A percentile compares a stretch with the other conserved stretches of the same genome.
phyloP scores from a whole-genome alignment of 1,140 invertebrate species.

The Chironomus tepperi region DNA sequence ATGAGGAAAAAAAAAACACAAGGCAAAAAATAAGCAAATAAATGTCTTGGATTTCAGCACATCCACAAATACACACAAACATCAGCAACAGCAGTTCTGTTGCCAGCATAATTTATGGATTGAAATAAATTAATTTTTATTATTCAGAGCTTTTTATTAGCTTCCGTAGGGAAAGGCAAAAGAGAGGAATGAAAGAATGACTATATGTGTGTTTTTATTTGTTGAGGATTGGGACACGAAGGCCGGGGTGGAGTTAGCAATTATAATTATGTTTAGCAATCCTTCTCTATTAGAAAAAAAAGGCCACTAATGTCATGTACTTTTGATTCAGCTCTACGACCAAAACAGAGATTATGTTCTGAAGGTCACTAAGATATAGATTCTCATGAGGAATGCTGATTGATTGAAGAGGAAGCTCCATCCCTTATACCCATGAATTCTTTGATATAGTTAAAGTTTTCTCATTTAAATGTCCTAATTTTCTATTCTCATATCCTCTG shows the following conservation, averaged over 20 bases:
- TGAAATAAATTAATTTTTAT: slow-evolving; percentile 15
- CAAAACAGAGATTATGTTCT: too few species aligned
- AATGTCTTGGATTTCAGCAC: neutral
- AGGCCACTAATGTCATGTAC: too few species aligned
- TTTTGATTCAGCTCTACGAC: too few species aligned
- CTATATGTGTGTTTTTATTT: too few species aligned
- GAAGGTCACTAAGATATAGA: too few species aligned
- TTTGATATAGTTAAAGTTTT: too few species aligned
- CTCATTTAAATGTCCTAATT: too few species aligned
- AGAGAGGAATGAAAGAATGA: neutral
- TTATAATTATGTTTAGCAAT: neutral
- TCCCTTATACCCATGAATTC: too few species aligned
- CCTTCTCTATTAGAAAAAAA: too few species aligned
- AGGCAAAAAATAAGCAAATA: neutral
- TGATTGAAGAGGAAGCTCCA: too few species aligned
- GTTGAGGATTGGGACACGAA: neutral
- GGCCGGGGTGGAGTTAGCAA: neutral
- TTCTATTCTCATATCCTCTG: too few species aligned
- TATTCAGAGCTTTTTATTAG: slow-evolving; percentile 14
- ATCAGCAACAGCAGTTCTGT: neutral
- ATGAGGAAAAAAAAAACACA: neutral
- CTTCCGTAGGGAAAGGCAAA: neutral
- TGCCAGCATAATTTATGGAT: slow-evolving; percentile 12
- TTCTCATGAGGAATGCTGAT: too few species aligned
- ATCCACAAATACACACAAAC: neutral